Percentiles rank a stretch among this genome's conserved stretches.
Conservation (phyloP, 2,797 vertebrate species). For the Zalophus californianus region DNA sequence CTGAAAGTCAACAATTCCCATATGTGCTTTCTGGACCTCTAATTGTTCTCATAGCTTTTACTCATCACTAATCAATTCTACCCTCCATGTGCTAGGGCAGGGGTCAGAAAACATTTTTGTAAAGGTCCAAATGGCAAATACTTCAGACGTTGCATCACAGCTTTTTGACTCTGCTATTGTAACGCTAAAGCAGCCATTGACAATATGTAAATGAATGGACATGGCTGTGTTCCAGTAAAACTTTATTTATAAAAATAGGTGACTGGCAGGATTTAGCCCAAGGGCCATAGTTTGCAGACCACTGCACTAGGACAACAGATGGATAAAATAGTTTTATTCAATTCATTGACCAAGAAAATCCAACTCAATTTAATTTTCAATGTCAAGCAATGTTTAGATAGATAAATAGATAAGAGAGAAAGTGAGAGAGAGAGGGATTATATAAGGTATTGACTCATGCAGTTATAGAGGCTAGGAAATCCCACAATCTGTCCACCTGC, state of each 20-base stretch:
- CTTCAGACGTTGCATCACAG: background rate
- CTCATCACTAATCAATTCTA: constrained; percentile 64
- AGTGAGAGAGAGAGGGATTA: background rate
- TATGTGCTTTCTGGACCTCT: constrained; percentile 67
- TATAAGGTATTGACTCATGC: background rate
- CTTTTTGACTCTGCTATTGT: background rate
- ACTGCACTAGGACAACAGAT: constrained; percentile 71
- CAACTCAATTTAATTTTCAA: constrained; percentile 84
- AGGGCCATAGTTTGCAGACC: background rate
- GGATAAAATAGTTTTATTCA: constrained; percentile 84
- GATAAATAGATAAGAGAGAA: background rate
- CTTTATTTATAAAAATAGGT: constrained; percentile 49
- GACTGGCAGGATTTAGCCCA: background rate
- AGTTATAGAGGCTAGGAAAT: background rate
- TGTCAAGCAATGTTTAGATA: constrained; percentile 60
- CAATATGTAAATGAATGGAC: background rate
- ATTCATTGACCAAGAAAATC: constrained; percentile 83
- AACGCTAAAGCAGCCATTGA: background rate
- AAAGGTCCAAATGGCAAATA: background rate
- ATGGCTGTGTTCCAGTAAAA: constrained; percentile 7
- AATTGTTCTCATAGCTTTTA: constrained; percentile 74
- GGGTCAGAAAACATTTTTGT: background rate
- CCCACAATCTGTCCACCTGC: background rate
- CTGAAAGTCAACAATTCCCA: constrained; percentile 72
- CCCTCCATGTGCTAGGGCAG: constrained; percentile 47